Percentiles rank a stretch among this genome's conserved stretches.
Conservation (phyloP, 1,140 invertebrate genomes). For the Dendroctonus ponderosae region DNA sequence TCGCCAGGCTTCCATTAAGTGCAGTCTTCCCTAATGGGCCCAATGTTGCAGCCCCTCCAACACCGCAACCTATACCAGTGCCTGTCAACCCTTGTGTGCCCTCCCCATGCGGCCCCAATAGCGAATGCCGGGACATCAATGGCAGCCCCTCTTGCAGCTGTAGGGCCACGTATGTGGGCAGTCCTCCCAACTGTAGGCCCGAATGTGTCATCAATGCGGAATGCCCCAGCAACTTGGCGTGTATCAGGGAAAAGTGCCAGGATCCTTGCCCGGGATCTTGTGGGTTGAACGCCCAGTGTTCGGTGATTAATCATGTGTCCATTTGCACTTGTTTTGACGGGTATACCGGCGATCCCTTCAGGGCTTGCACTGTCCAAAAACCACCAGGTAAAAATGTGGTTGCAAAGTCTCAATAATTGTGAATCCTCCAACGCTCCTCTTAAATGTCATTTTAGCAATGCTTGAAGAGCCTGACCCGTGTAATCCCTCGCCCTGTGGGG, state of each 20-base stretch:
- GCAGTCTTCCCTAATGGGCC: constrained; percentile 46
- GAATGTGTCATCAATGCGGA: constrained; percentile 73
- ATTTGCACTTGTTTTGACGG: constrained; percentile 66
- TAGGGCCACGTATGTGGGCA: constrained; percentile 63
- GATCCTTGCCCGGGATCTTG: constrained; percentile 75
- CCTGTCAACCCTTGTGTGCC: constrained; percentile 68
- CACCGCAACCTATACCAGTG: constrained; percentile 43
- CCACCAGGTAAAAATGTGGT: constrained; percentile 24
- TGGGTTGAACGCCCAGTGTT: constrained; percentile 66
- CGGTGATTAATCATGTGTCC: constrained; percentile 74
- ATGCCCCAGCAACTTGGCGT: constrained; percentile 68
- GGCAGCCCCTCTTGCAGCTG: constrained; percentile 67
- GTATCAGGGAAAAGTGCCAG: constrained; percentile 69
- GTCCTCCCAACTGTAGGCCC: constrained; percentile 68
- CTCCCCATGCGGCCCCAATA: constrained; percentile 79
- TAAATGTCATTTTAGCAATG: constrained; percentile 34
- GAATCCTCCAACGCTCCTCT: too few relatives aligned
- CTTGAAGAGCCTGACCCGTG: constrained; percentile 59
- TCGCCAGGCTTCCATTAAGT: neutral
- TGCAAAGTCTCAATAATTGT: too few relatives aligned
- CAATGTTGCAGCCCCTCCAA: constrained; percentile 45
- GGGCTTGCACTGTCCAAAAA: constrained; percentile 53
- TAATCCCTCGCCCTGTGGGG: constrained; percentile 68
- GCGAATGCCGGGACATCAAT: constrained; percentile 65
- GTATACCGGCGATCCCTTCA: constrained; percentile 67